Evolutionary conservation across 2,888 invertebrate species (phyloP), one percentile per base, ranked within the genome.

Genomic region (Scaptomyza reducta): DNA sequence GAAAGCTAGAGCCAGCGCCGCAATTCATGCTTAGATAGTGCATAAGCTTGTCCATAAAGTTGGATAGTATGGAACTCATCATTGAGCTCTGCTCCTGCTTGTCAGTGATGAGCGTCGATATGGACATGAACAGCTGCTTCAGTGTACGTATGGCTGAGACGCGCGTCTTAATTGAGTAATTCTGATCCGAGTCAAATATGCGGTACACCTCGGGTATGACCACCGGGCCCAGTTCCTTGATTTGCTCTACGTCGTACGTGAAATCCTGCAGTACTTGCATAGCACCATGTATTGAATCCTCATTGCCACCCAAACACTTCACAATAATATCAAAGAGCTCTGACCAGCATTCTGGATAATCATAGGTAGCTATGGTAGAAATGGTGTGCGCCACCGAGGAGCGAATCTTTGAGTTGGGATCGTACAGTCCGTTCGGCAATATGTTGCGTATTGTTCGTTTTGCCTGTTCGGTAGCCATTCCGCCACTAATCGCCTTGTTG

Each of bases 311-410:
- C 50, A 95, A 90, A 69, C 94, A 94, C 55, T 93, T 93, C 70
- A 95, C 94, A 40, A 96, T 92, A 22, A 95, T 93, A 60, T 94
- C 93, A 82, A 95, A 95, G 2, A 96, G 90, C 57, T 94, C 94
- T 0, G 94, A 93, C 95, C 95, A 96, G 54, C 93, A 92, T 66
- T 94, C 94, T 0, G 95, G 95, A 95, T 95, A 95, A 86, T 96
- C 95, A 92, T 94, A 94, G 72, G 94, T 93, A 0, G 95, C 95
- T 72, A 96, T 95, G 3, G 94, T 94, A 0, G 95, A 94, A 54
- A 95, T 94, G 1, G 95, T 95, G 89, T 95, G 94, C 0, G 95
- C 95, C 10, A 95, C 94, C 18, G 94, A 93, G 4, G 93, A 93
- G 10, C 95, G 92, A 14, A 95, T 94, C 45, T 95, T 95, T 72